A percentile compares a stretch with the other conserved stretches of the same genome.
These are phyloP conservation scores for Thamnophis elegans DNA, from an alignment of 2,797 vertebrate genomes.

Conservation along the genomic window DNA sequence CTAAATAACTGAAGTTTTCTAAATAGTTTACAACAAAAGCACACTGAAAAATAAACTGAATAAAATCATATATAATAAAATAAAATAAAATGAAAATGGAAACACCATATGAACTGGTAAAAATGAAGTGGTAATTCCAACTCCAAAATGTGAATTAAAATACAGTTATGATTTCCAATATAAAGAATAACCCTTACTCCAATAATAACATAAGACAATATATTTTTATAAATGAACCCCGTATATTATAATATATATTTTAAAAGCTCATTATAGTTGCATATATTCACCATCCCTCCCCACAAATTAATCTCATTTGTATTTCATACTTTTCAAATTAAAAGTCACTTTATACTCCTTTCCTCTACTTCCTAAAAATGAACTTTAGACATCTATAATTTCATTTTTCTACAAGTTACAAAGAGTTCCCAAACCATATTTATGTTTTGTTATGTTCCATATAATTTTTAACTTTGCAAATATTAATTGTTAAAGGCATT, in stretches of 20 bases:
- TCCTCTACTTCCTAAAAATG: conserved; percentile 33
- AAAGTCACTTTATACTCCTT: conserved; percentile 33
- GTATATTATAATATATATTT: neutral
- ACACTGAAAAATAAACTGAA: neutral
- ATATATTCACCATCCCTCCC: neutral
- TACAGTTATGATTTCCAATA: neutral
- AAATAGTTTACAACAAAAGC: neutral
- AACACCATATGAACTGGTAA: neutral
- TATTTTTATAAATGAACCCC: neutral
- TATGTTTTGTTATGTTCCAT: conserved; percentile 67
- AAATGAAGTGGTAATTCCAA: neutral
- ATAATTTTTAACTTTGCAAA: conserved; percentile 67
- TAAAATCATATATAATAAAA: neutral
- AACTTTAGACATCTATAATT: conserved; percentile 52
- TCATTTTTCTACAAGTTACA: conserved; percentile 33
- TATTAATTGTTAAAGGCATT: conserved; percentile 74
- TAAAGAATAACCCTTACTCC: neutral
- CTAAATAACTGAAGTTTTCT: neutral
- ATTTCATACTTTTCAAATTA: conserved; percentile 14
- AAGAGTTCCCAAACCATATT: conserved; percentile 51
- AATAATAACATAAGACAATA: neutral
- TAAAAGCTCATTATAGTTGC: neutral
- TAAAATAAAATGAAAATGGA: neutral
- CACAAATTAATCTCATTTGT: conserved; percentile 27
- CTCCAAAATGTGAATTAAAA: neutral